Evolutionary conservation across 2,888 invertebrate species (phyloP), one percentile per base, ranked within the genome.

Genomic region (Xanthostigma xanthostigma): DNA sequence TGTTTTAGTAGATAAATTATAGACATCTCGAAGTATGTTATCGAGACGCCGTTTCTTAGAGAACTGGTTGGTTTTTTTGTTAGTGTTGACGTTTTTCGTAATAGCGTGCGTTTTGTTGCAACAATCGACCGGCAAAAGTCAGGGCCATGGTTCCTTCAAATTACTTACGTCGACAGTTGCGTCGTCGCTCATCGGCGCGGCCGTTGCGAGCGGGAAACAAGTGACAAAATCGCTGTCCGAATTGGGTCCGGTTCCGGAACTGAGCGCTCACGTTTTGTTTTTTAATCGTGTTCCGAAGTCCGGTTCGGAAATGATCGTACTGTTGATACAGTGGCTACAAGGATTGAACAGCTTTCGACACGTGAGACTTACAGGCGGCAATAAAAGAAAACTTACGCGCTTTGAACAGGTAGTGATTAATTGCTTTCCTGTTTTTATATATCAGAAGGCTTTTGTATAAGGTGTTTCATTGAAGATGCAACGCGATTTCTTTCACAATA

Each of bases 221-320:
- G 70, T 72, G 14, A 74, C 72, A 5, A 74, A 73, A 51, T 73
- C 74, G 2, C 61, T 75, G 36, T 64, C 69, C 2, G 71, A 74
- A 57, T 55, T 73, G 41, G 70, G 70, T 36, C 61, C 62, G 49
- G 64, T 70, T 58, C 69, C 71, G 34, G 69, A 68, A 54, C 63
- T 69, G 43, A 72, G 70, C 58, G 64, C 66, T 45, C 67, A 74
- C 57, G 65, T 75, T 49, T 57, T 79, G 46, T 73, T 79, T 64
- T 69, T 79, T 56, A 79, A 78, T 54, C 65, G 73, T 40, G 69
- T 79, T 11, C 78, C 79, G 1, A 73, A 74, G 55, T 71, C 75
- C 41, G 79, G 78, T 11, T 71, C 75, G 5, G 78, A 78, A 59
- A 65, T 76, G 56, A 59, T 78, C 45, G 71, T 76, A n/a, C 61